Conservation (phyloP, 2,888 invertebrate genomes). For the Dolichomitus sp. region DNA sequence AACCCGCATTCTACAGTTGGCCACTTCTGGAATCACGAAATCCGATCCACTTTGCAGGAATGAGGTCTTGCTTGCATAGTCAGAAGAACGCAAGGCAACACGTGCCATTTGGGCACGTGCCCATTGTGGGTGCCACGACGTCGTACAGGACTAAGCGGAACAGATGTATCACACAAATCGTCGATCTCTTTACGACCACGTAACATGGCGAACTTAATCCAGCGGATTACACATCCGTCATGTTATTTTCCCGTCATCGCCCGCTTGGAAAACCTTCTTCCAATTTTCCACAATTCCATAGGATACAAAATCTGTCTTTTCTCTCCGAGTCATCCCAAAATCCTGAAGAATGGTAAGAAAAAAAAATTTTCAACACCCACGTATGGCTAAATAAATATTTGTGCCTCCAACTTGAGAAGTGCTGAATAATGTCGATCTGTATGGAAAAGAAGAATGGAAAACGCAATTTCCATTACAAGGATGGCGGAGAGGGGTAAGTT, state of each 20-base stretch:
- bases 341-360: background rate
- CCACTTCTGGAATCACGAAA: slow-evolving; percentile 30
- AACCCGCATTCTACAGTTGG: background rate
- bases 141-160: slow-evolving; percentile 70
- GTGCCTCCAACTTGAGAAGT: slow-evolving; percentile 1
- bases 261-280: slow-evolving; percentile 2
- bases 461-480: slow-evolving; percentile 67
- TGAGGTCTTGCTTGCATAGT: slow-evolving; percentile 70
- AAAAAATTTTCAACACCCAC: background rate
- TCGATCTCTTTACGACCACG: slow-evolving; percentile 57
- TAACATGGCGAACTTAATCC: slow-evolving; percentile 79
- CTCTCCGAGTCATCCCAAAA: background rate
- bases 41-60: slow-evolving; percentile 82
- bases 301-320: background rate
- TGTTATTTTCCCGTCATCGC: slow-evolving; percentile 66
- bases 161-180: slow-evolving; percentile 83
- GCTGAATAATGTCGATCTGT: slow-evolving; percentile 8
- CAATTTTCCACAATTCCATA: background rate
- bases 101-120: slow-evolving; percentile 81
- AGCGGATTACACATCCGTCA: slow-evolving; percentile 78
- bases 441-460: slow-evolving; percentile 32
- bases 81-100: slow-evolving; percentile 71
- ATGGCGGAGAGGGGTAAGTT: slow-evolving; percentile 44
- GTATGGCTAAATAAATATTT: slow-evolving; percentile 47
- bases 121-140: slow-evolving; percentile 63